These are phyloP conservation scores for Pollenia angustigena DNA, from an alignment of 2,888 invertebrate genomes.

Conservation along the genomic window DNA sequence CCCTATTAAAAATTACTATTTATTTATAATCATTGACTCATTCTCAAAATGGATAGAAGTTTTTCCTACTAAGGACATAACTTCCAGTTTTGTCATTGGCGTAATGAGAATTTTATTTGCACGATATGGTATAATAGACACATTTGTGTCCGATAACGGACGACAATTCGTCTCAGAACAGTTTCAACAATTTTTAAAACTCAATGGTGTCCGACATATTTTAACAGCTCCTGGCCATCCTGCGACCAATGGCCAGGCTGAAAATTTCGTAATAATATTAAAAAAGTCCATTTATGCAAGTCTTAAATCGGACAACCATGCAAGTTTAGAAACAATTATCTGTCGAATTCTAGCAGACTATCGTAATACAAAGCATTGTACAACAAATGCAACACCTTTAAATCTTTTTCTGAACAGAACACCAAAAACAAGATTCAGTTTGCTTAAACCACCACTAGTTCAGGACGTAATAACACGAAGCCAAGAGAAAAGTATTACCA, in stretches of 20 bases:
- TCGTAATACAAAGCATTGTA: slow-evolving; percentile 44
- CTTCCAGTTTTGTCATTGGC: slow-evolving; percentile 29
- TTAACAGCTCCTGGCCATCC: slow-evolving; percentile 32
- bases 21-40: slow-evolving; percentile 32
- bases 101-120: slow-evolving; percentile 44
- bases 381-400: slow-evolving; percentile 31
- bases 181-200: slow-evolving; percentile 38
- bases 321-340: slow-evolving; percentile 11
- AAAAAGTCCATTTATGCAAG: slow-evolving; percentile 33
- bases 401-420: slow-evolving; percentile 33
- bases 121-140: slow-evolving; percentile 40
- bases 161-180: slow-evolving; percentile 47
- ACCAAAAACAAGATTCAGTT: slow-evolving; percentile 48
- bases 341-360: slow-evolving; percentile 32
- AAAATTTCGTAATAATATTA: slow-evolving; percentile 37
- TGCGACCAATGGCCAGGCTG: slow-evolving; percentile 42
- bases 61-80: slow-evolving; percentile 47
- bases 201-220: slow-evolving; percentile 31
- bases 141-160: slow-evolving; percentile 41
- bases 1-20: slow-evolving; percentile 43
- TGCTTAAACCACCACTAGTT: slow-evolving; percentile 29
- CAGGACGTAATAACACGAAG: slow-evolving; percentile 37
- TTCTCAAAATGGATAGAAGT: slow-evolving; percentile 44
- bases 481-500: slow-evolving; percentile 34
- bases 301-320: slow-evolving; percentile 25